Conservation (phyloP, 2,797 vertebrate genomes). For the Melopsittacus undulatus region DNA sequence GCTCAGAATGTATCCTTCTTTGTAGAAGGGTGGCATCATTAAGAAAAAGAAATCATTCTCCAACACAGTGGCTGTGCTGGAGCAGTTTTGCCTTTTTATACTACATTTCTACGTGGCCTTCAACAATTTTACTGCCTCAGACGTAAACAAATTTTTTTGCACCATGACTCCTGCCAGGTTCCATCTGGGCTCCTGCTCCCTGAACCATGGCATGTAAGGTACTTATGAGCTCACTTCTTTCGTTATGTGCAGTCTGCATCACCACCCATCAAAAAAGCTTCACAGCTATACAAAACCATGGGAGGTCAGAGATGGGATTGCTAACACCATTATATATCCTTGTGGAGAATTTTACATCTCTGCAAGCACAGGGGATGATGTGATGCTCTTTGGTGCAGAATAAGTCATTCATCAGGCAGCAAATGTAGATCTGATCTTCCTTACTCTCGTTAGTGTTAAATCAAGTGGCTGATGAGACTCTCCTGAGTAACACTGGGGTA, state of each 20-base stretch:
- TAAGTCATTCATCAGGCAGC: not conserved
- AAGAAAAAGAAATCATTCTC: constrained; percentile 33
- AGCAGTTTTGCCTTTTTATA: constrained; percentile 27
- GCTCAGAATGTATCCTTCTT: constrained; percentile 57
- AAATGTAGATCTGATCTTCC: not conserved
- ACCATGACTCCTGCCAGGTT: not conserved
- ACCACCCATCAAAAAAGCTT: not conserved
- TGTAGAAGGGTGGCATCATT: constrained; percentile 45
- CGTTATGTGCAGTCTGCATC: not conserved
- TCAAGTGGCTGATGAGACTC: not conserved
- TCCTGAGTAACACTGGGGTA: not conserved
- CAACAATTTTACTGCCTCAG: constrained; percentile 29
- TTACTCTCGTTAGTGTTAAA: not conserved
- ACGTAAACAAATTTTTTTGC: constrained; percentile 26
- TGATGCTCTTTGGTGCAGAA: not conserved
- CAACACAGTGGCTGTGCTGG: not conserved
- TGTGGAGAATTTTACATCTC: not conserved
- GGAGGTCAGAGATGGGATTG: not conserved
- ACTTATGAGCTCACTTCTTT: constrained; percentile 17
- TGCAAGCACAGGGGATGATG: not conserved
- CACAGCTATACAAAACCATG: not conserved
- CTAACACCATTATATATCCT: not conserved
- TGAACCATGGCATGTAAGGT: not conserved
- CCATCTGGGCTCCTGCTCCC: not conserved
- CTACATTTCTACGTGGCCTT: constrained; percentile 10